Percentiles rank a stretch among this genome's conserved stretches.
phyloP scores from a whole-genome alignment of 2,113 vertebrate species.

The Genyomyrus donnyi region DNA sequence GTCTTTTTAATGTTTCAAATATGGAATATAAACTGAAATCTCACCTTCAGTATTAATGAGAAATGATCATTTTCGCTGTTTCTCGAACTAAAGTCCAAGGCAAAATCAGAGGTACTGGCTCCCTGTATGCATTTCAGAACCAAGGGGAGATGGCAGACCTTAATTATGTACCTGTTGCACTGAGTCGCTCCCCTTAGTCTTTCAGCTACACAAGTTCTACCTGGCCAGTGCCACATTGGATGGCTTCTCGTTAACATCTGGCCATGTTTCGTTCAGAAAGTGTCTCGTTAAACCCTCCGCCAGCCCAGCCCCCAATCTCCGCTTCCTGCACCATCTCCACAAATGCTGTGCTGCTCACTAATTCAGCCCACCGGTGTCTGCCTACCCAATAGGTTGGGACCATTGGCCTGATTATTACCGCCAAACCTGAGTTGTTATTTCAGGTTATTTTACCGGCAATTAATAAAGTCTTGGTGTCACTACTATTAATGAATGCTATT shows the following conservation, averaged over 20 bases:
- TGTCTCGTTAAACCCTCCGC: not conserved
- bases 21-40: not conserved
- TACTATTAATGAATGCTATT: not conserved
- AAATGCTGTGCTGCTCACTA: not conserved
- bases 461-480: not conserved
- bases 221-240: not conserved
- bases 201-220: not conserved
- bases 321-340: not conserved
- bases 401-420: not conserved
- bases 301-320: not conserved
- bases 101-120: not conserved
- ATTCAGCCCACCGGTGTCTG: not conserved
- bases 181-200: not conserved
- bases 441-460: not conserved
- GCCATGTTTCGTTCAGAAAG: not conserved
- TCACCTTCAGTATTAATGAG: not conserved
- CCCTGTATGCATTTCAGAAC: not conserved
- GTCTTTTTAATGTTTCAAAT: not conserved
- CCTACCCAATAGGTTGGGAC: not conserved
- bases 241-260: not conserved
- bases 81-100: not conserved
- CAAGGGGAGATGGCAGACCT: not conserved
- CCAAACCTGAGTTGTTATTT: not conserved
- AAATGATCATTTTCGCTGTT: not conserved
- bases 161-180: not conserved